phyloP scores from a whole-genome alignment of 2,888 invertebrate genomes.

The Julus scandinavius region DNA sequence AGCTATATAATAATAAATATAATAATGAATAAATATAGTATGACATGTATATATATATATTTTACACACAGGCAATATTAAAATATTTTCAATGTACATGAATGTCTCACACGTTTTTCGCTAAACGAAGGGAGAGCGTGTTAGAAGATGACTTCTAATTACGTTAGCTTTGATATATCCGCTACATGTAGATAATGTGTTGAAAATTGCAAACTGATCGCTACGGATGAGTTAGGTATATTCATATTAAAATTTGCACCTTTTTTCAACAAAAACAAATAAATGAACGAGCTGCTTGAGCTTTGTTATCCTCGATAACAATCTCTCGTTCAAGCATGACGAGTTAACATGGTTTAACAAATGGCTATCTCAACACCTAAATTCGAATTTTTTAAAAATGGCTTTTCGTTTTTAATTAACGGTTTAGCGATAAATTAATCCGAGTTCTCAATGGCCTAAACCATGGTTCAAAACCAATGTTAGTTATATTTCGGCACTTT shows the following conservation, averaged over 20 bases:
- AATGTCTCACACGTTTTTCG: too few species aligned
- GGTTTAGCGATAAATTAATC: constrained; percentile 21
- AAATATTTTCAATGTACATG: too few species aligned
- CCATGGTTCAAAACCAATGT: neutral
- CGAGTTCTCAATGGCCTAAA: neutral
- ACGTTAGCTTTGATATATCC: too few species aligned
- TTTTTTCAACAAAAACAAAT: neutral
- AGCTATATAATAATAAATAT: too few species aligned
- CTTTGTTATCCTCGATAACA: neutral
- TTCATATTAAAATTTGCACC: constrained; percentile 8
- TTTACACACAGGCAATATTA: too few species aligned
- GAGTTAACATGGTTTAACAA: neutral
- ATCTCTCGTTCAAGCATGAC: neutral
- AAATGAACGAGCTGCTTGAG: neutral
- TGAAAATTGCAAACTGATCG: neutral
- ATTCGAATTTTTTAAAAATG: neutral
- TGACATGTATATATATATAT: too few species aligned
- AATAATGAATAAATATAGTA: too few species aligned
- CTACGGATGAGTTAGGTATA: constrained; percentile 11
- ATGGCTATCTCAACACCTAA: constrained; percentile 23
- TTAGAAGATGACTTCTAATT: too few species aligned
- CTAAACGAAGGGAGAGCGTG: too few species aligned
- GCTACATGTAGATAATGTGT: too few species aligned
- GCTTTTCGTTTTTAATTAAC: constrained; percentile 41
- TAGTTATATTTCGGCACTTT: neutral